These are phyloP conservation scores for Leuctra nigra DNA, from an alignment of 2,888 invertebrate genomes.

Conservation along the genomic window DNA sequence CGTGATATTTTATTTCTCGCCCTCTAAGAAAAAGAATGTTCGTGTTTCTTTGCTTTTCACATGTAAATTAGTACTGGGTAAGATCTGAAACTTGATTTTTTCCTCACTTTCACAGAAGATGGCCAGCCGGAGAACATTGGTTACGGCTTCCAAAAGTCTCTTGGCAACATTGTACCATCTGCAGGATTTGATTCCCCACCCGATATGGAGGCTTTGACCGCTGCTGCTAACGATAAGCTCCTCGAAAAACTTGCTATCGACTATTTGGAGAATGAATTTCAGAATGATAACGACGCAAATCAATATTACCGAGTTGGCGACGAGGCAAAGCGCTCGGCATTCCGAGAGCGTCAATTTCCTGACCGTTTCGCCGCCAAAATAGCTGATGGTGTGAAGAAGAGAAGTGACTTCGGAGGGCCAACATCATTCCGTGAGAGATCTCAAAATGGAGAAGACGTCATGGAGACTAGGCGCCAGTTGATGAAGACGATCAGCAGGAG, in stretches of 20 bases:
- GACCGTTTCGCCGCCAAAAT: background rate
- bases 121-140: conserved; percentile 43
- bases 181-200: conserved; percentile 25
- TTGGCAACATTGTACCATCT: conserved; percentile 14
- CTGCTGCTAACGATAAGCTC: conserved; percentile 23
- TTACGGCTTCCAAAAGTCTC: conserved; percentile 39
- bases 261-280: conserved; percentile 26
- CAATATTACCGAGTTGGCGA: conserved; percentile 16
- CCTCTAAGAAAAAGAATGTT: background rate
- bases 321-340: conserved; percentile 31
- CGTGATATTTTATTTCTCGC: background rate
- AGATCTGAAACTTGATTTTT: background rate
- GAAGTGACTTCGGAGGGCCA: conserved; percentile 37
- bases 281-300: conserved; percentile 17
- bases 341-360: conserved; percentile 32
- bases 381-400: conserved; percentile 34
- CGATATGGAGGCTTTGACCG: conserved; percentile 22
- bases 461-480: conserved; percentile 41
- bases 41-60: background rate
- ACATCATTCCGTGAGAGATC: conserved; percentile 49
- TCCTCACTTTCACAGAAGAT: conserved; percentile 33
- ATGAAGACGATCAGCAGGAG: conserved; percentile 34
- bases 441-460: conserved; percentile 40
- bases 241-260: conserved; percentile 30
- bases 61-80: no score